Evolutionary conservation across 2,113 vertebrate species (phyloP), one percentile per base, ranked within the genome.

Genomic region (Epinephelus cyanopodus): DNA sequence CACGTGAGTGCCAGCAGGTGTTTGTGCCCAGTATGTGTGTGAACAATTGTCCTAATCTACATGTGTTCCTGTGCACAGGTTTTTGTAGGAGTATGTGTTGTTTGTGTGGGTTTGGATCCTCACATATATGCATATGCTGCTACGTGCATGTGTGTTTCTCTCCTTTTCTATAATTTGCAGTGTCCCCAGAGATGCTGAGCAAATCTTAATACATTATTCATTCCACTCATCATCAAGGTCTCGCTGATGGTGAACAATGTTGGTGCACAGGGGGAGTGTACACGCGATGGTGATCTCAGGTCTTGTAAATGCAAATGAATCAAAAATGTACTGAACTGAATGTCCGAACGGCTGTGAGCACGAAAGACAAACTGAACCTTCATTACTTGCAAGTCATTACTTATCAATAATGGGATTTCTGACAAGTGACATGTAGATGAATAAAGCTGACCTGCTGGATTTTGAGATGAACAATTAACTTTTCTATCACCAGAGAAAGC

Each of bases 141-240:
- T 29, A 37, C 29, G 27, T 71, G 25, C 1, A 33, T 19, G 33
- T 29, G 47, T 60, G 19, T 27, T 57, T 61, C 56, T 70, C 25
- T 72, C 11, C 21, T 15, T 27, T 57, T 23, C 47, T 69, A 54
- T 75, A 72, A 87, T 83, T 74, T 9, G 8, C 42, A 45, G 39
- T 53, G 72, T 60, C 77, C 73, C 75, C 42, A 6, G 70, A 81
- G 77, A 78, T 69, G n/a, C 54, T 52, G 45, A 70, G 57, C n/a
- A 60, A 47, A 85, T 64, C 29, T 74, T 39, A 71, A 77, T 82
- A 58, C 64, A 84, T 91, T 84, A 84, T 84, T 89, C 48, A 84
- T 79, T 57, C 67, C 39, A 87, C 61, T 45, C 42, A 45, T 45
- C 42, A 45, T 45, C 12, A 45, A 72, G 70, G 23, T 39, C 45